These are phyloP conservation scores for Chymomyza procnemis DNA, from an alignment of 2,888 invertebrate genomes.

Conservation along the genomic window DNA sequence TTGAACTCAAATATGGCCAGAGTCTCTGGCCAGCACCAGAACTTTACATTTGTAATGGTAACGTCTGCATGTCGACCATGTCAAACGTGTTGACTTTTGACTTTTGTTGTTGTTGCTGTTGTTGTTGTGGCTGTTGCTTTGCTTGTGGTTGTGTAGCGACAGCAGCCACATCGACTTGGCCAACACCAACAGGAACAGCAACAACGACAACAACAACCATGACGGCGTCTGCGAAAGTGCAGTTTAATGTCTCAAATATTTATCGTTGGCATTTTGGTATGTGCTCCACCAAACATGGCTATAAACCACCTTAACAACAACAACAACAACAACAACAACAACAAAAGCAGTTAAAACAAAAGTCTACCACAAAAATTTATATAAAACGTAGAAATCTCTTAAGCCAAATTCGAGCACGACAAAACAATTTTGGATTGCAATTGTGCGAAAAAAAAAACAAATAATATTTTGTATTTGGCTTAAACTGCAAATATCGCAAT, in stretches of 20 bases:
- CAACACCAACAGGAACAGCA: constrained; percentile 15
- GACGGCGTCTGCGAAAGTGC: constrained; percentile 54
- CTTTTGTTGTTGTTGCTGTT: constrained; percentile 39
- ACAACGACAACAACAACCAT: background rate
- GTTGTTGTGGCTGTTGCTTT: constrained; percentile 8
- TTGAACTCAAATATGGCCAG: constrained; percentile 65
- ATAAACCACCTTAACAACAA: constrained; percentile 46
- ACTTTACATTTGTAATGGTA: constrained; percentile 61
- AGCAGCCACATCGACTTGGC: constrained; percentile 25
- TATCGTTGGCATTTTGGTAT: constrained; percentile 70
- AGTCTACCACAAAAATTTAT: constrained; percentile 6
- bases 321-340: constrained; percentile 5
- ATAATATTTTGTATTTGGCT: too few species aligned
- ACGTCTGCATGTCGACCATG: constrained; percentile 71
- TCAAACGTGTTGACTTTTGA: constrained; percentile 75
- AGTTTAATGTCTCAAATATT: constrained; percentile 72
- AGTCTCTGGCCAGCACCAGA: constrained; percentile 28
- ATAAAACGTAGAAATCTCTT: constrained; percentile 11
- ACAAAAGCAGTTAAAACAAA: background rate
- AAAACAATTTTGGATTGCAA: constrained; percentile 13
- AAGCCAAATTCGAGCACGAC: constrained; percentile 33
- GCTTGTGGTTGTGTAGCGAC: too few species aligned
- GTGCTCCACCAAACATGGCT: constrained; percentile 62
- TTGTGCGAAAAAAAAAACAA: too few species aligned
- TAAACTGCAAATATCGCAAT: too few species aligned